Evolutionary conservation across 2,797 vertebrate genomes (phyloP).

Genomic region (Chrysocyon brachyurus): DNA sequence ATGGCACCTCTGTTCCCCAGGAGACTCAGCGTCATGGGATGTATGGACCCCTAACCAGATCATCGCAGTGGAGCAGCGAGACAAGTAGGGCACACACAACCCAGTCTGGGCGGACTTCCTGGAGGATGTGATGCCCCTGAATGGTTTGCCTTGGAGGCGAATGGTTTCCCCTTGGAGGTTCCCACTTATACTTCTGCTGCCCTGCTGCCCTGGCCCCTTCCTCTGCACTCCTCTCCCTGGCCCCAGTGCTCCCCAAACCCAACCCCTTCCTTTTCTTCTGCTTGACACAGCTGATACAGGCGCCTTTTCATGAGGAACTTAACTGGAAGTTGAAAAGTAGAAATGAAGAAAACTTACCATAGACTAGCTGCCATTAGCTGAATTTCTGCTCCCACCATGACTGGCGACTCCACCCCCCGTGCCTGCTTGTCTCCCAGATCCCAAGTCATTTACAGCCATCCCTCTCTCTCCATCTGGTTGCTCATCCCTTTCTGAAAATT

Average conservation of each 20-base stretch:
- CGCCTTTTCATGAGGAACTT: not conserved
- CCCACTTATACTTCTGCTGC: not conserved
- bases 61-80: rapidly evolving
- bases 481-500: not conserved
- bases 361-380: not conserved
- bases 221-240: not conserved
- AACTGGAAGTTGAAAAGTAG: too few species aligned
- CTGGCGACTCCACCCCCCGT: not conserved
- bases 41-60: not conserved
- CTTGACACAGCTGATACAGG: not conserved
- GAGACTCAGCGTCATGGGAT: not conserved
- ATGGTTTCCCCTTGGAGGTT: not conserved
- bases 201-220: not conserved
- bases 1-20: too few species aligned
- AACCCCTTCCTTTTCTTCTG: not conserved
- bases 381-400: not conserved
- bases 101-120: not conserved
- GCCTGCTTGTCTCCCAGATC: not conserved
- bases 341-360: not conserved
- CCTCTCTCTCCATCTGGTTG: not conserved
- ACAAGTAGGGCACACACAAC: not conserved
- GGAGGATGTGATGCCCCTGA: not conserved
- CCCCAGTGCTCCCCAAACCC: not conserved
- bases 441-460: rapidly evolving
- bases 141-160: too few species aligned